Conservation (phyloP, 2,113 vertebrate species). For the Gopherus evgoodei region DNA sequence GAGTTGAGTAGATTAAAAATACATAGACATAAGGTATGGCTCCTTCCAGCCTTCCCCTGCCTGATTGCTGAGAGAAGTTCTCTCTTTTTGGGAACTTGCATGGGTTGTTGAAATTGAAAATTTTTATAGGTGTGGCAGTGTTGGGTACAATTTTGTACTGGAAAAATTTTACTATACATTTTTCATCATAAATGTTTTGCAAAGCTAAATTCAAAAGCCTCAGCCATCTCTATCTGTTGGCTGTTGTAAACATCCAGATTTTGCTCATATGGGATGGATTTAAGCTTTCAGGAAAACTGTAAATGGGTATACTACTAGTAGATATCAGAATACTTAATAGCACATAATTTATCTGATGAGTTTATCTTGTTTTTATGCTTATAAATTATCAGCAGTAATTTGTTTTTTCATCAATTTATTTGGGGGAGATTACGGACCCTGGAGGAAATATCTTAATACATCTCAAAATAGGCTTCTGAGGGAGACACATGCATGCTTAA, state of each 20-base stretch:
- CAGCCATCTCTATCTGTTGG: not conserved
- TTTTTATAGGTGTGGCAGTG: not conserved
- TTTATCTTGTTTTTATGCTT: not conserved
- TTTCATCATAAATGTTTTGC: not conserved
- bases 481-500: not conserved
- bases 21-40: not conserved
- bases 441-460: not conserved
- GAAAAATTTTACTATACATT: not conserved
- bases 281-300: conserved; percentile 24
- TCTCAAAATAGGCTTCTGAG: not conserved
- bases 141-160: not conserved
- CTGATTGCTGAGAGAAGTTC: not conserved
- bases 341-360: not conserved
- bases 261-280: conserved; percentile 20
- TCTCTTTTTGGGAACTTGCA: conserved; percentile 1
- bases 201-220: conserved; percentile 12
- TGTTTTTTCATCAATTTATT: not conserved
- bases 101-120: not conserved
- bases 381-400: not conserved
- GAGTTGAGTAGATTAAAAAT: not conserved
- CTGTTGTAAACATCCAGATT: not conserved
- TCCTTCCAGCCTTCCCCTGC: not conserved
- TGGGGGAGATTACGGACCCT: not conserved
- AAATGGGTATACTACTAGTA: not conserved
- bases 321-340: not conserved